Conservation (phyloP, 2,888 invertebrate genomes). For the Drosophila atroscutellata region DNA sequence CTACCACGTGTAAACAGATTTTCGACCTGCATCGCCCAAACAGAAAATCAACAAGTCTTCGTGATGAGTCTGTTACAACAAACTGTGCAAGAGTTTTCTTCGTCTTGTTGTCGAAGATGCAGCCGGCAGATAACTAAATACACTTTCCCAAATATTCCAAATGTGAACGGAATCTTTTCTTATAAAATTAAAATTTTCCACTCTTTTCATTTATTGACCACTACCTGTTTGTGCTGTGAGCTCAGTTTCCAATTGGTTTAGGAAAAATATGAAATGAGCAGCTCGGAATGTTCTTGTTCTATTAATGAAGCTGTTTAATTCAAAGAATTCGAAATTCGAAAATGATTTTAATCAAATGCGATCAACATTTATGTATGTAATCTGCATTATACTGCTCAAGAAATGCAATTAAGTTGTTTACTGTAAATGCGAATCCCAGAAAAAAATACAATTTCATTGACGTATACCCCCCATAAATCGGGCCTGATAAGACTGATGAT, state of each 20-base stretch:
- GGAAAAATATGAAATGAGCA: not conserved
- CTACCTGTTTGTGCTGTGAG: constrained; percentile 10
- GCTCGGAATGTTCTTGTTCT: not conserved
- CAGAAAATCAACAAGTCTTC: constrained; percentile 9
- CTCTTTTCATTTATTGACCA: constrained; percentile 7
- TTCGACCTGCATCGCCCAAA: constrained; percentile 5
- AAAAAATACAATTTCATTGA: constrained; percentile 25
- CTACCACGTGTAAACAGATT: constrained; percentile 23
- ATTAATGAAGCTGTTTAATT: not conserved
- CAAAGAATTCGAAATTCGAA: not conserved
- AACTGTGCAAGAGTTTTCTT: constrained; percentile 25
- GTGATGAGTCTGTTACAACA: constrained; percentile 5
- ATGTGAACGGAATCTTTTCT: constrained; percentile 33
- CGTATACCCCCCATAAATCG: constrained; percentile 26
- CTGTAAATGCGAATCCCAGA: constrained; percentile 27
- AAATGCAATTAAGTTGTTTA: constrained; percentile 53
- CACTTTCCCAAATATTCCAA: constrained; percentile 10
- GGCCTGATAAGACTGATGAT: constrained; percentile 22
- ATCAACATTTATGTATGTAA: not conserved
- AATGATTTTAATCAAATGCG: not conserved
- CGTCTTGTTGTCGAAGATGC: constrained; percentile 16
- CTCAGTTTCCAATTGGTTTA: constrained; percentile 1
- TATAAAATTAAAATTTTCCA: constrained; percentile 52
- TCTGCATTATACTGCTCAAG: not conserved
- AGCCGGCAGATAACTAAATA: constrained; percentile 15